These are phyloP conservation scores for Diadromus collaris DNA, from an alignment of 2,888 invertebrate species.

Conservation along the genomic window DNA sequence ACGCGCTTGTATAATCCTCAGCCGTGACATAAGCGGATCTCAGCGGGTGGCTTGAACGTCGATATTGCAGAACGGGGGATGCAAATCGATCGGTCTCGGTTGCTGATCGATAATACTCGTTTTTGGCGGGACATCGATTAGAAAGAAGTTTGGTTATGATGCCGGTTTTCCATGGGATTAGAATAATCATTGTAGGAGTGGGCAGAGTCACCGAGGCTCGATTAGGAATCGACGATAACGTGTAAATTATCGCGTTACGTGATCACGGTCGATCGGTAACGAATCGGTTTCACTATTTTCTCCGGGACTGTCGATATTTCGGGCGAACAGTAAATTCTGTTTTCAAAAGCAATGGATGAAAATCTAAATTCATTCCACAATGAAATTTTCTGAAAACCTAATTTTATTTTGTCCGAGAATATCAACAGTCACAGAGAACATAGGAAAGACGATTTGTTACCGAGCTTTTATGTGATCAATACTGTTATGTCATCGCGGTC, in stretches of 20 bases:
- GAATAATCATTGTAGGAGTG: background rate
- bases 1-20: slow-evolving; percentile 47
- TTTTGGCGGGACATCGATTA: background rate
- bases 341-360: background rate
- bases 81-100: slow-evolving; percentile 47
- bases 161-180: slow-evolving; percentile 35
- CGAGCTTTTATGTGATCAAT: too few relatives aligned
- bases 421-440: background rate
- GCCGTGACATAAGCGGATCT: slow-evolving; percentile 50
- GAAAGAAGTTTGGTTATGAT: background rate
- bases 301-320: background rate
- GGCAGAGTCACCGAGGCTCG: background rate
- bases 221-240: background rate
- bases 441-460: background rate
- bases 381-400: too few relatives aligned
- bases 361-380: too few relatives aligned
- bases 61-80: slow-evolving; percentile 64
- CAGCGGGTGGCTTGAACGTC: slow-evolving; percentile 73
- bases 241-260: background rate
- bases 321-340: background rate
- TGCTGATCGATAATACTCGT: slow-evolving; percentile 29
- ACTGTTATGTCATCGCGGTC: too few relatives aligned
- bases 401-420: background rate
- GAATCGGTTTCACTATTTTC: too few relatives aligned
- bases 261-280: too few relatives aligned